A percentile compares a stretch with the other conserved stretches of the same genome.
phyloP scores from a whole-genome alignment of 2,113 vertebrate species.

The Polypterus senegalus region DNA sequence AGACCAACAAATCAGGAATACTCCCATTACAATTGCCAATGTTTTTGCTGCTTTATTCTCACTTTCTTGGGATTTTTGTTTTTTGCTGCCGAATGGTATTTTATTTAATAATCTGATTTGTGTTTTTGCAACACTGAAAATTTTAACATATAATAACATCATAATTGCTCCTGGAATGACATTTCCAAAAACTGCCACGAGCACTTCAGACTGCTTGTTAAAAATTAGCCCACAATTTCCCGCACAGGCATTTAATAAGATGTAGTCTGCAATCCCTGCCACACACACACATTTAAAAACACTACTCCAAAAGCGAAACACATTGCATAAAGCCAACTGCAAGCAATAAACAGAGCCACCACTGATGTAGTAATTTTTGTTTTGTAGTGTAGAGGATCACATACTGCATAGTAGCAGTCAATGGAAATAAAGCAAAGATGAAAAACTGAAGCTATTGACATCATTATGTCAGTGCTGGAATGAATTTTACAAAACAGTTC shows the following conservation, averaged over 20 bases:
- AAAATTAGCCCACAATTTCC: constrained; percentile 7
- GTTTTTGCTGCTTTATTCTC: constrained; percentile 10
- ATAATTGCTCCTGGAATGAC: constrained; percentile 7
- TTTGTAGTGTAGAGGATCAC: constrained; percentile 4
- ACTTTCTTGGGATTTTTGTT: not conserved
- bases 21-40: constrained; percentile 8
- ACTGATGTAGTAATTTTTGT: constrained; percentile 4
- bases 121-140: constrained; percentile 4
- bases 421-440: constrained; percentile 10
- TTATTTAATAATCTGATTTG: not conserved
- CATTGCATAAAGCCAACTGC: constrained; percentile 4
- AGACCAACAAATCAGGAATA: constrained; percentile 9
- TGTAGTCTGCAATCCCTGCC: constrained; percentile 7
- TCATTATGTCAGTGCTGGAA: constrained; percentile 8
- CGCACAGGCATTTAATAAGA: constrained; percentile 2
- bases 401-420: constrained; percentile 6
- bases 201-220: constrained; percentile 5
- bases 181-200: not conserved
- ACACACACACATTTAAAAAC: constrained; percentile 8
- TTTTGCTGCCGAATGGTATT: not conserved
- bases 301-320: constrained; percentile 8
- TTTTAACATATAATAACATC: constrained; percentile 8
- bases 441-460: constrained; percentile 9
- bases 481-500: constrained; percentile 9
- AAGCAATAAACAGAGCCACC: not conserved